Evolutionary conservation across 2,888 invertebrate genomes (phyloP), one percentile per base, ranked within the genome.

Genomic region (Eulithis prunata): DNA sequence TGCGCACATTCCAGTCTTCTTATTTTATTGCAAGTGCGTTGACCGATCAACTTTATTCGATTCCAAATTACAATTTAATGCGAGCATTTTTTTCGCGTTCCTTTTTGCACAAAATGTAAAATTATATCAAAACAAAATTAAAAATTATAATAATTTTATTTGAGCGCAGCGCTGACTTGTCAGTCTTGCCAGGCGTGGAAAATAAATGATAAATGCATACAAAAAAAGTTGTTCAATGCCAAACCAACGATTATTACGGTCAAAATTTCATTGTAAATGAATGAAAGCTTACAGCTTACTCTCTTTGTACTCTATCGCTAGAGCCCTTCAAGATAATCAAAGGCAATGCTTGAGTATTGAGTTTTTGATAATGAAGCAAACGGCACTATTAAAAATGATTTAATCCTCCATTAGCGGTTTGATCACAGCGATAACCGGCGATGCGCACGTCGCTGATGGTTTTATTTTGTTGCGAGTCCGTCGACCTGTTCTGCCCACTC

Each of bases 1-100:
- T 82, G 49, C 87, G 77, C 69, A 83, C 86, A 21, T 64, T 74
- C 60, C 69, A 70, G 73, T 78, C 78, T 74, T 77, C 74, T 72
- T 69, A 72, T 72, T 70, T 67, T 57, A 66, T 65, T 59, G 64
- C 66, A 57, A 52, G 72, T 67, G 70, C 72, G 65, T 62, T 70
- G 71, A 74, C 72, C 71, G 64, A 57, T 57, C 47, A 52, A 51
- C 45, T 60, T 60, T 10, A 28, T 52, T 55, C 43, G 52, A 21
- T 49, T 49, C 21, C 36, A 21, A 52, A 51, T 62, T 63, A 57
- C 21, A 47, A 46, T 41, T 7, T 47, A 21, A 41, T 13, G 43
- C 43, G 43, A 12, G 47, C 38, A n/a, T 11, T 47, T 8, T 11
- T 49, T 49, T 49, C 14, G 14, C 14, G 6, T 43, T 45, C 5